Conservation (phyloP, 2,888 invertebrate genomes). For the Ochlodes sylvanus region DNA sequence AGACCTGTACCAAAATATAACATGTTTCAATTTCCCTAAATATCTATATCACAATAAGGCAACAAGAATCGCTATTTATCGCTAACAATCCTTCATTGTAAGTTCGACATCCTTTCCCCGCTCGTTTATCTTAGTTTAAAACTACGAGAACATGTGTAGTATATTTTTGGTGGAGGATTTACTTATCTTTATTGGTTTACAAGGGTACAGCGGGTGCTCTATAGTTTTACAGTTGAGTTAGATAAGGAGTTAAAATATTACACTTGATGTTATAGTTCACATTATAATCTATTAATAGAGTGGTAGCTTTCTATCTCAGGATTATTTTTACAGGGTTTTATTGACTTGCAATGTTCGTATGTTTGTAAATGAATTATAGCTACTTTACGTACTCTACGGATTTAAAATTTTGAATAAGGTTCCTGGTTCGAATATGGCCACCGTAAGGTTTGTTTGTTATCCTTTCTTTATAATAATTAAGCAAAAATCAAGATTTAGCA, state of each 20-base stretch:
- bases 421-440: too few relatives aligned
- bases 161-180: constrained; percentile 27
- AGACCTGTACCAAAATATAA: too few relatives aligned
- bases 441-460: too few relatives aligned
- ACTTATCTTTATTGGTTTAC: constrained; percentile 23
- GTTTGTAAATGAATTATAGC: too few relatives aligned
- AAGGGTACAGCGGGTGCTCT: constrained; percentile 8
- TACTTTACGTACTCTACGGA: too few relatives aligned
- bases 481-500: too few relatives aligned
- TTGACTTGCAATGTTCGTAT: too few relatives aligned
- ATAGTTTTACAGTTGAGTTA: constrained; percentile 1
- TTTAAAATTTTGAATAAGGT: too few relatives aligned
- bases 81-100: constrained; percentile 28
- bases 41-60: neutral
- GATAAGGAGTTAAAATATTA: constrained; percentile 19
- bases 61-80: constrained; percentile 7
- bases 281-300: neutral
- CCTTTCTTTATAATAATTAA: too few relatives aligned
- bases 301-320: neutral
- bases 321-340: neutral
- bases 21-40: too few relatives aligned
- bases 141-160: constrained; percentile 23
- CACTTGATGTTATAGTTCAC: constrained; percentile 11
- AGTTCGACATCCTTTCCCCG: constrained; percentile 22
- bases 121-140: constrained; percentile 26